Evolutionary conservation across 2,888 invertebrate species (phyloP).

Genomic region (Thymelicus sylvestris): DNA sequence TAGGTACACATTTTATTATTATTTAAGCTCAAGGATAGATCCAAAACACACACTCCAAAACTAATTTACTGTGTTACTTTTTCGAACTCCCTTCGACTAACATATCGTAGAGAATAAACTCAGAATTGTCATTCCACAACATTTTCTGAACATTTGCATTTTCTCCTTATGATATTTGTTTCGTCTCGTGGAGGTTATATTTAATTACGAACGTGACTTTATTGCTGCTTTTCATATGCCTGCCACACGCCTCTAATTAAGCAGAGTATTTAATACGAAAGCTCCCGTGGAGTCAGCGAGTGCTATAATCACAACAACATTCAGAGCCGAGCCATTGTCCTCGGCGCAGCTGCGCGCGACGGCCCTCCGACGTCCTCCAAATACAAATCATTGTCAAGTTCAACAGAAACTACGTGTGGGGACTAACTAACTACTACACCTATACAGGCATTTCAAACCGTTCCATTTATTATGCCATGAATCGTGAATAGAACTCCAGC

Average conservation of each 20-base stretch:
- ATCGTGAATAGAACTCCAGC: constrained; percentile 19
- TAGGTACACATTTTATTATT: too few relatives aligned
- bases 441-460: constrained; percentile 17
- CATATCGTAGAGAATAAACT: too few relatives aligned
- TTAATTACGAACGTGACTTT: constrained; percentile 11
- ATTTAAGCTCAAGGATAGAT: too few relatives aligned
- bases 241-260: constrained; percentile 40
- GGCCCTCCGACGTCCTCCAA: constrained; percentile 57
- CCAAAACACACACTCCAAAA: too few relatives aligned
- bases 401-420: constrained; percentile 60
- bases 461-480: constrained; percentile 19
- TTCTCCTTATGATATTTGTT: not conserved
- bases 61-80: too few relatives aligned
- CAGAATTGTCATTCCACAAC: too few relatives aligned
- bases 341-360: constrained; percentile 61
- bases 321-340: constrained; percentile 64
- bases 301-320: constrained; percentile 61
- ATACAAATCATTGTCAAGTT: constrained; percentile 75
- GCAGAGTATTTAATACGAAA: constrained; percentile 41
- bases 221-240: constrained; percentile 13
- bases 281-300: constrained; percentile 43
- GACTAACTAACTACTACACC: constrained; percentile 48
- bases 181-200: constrained; percentile 2
- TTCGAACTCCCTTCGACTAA: too few relatives aligned
- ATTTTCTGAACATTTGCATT: not conserved